Evolutionary conservation across 1,140 invertebrate genomes (phyloP).

Genomic region (Diachasmimorpha longicaudata): DNA sequence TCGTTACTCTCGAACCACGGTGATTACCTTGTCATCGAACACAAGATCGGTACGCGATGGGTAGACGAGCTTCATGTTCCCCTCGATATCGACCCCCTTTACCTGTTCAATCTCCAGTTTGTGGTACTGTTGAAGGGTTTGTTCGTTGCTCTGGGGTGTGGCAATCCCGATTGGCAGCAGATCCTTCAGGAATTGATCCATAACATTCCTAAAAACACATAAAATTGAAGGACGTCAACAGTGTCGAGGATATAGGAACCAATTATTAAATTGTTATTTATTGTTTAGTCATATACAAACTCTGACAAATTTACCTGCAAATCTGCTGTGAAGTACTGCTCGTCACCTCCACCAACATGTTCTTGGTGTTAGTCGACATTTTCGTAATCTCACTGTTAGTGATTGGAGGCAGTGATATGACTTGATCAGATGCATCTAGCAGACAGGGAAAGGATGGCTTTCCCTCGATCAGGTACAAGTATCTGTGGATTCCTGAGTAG

Average conservation of each 20-base stretch:
- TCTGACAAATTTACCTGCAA: constrained; percentile 67
- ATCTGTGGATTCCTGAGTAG: constrained; percentile 82
- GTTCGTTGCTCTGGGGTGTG: constrained; percentile 35
- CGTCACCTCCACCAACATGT: constrained; percentile 81
- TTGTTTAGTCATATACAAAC: too few relatives aligned
- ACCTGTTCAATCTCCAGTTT: constrained; percentile 71
- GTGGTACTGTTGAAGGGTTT: constrained; percentile 29
- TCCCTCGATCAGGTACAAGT: constrained; percentile 78
- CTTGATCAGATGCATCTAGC: constrained; percentile 66
- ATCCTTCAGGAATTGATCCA: constrained; percentile 72
- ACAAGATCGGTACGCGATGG: constrained; percentile 77
- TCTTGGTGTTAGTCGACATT: constrained; percentile 69
- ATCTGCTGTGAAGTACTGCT: constrained; percentile 69
- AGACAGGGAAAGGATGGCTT: constrained; percentile 76
- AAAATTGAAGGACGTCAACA: too few relatives aligned
- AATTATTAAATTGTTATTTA: too few relatives aligned
- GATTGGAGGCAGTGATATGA: constrained; percentile 84
- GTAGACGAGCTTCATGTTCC: constrained; percentile 75
- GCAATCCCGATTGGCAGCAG: constrained; percentile 66
- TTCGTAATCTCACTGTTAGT: constrained; percentile 83
- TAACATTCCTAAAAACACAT: constrained; percentile 62
- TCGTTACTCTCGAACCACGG: constrained; percentile 48
- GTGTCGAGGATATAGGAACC: too few relatives aligned
- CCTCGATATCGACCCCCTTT: constrained; percentile 72
- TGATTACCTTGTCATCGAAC: constrained; percentile 58